These are phyloP conservation scores for Sanderia malayensis DNA, from an alignment of 30 jellyfish, hydroid and myxozoan species.

Conservation along the genomic window DNA sequence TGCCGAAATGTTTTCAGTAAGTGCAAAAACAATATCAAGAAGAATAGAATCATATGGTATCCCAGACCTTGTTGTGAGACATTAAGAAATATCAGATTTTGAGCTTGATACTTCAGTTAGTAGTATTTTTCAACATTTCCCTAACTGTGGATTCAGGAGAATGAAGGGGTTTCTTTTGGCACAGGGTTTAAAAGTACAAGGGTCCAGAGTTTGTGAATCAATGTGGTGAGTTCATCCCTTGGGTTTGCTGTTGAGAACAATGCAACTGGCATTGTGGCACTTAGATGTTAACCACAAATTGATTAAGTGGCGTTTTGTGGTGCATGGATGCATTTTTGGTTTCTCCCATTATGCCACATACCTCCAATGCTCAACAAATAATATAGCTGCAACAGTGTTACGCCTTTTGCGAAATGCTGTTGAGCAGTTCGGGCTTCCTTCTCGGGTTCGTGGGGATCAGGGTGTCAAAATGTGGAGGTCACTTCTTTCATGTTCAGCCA, in stretches of 20 bases:
- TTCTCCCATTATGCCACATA: not conserved
- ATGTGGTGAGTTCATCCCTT: no score
- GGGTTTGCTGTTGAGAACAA: no score
- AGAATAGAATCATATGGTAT: conserved; percentile 27
- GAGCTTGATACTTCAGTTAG: conserved; percentile 24
- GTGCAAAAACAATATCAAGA: conserved; percentile 34
- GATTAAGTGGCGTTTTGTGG: no score
- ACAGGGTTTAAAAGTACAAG: no score
- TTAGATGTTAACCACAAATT: no score
- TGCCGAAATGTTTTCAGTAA: conserved; percentile 40
- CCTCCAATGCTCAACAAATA: conserved; percentile 4
- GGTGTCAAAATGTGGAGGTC: no score
- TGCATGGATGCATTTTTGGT: no score
- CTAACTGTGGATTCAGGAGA: conserved; percentile 23
- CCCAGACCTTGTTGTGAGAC: not conserved
- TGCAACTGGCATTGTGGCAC: no score
- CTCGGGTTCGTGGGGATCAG: conserved; percentile 6
- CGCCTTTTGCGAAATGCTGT: not conserved
- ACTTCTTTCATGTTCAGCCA: no score
- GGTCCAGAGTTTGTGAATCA: no score
- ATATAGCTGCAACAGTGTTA: conserved; percentile 9
- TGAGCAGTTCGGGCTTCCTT: not conserved
- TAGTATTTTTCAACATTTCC: not conserved
- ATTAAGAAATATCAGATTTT: conserved; percentile 1
- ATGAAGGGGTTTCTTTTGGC: conserved; percentile 23